phyloP scores from a whole-genome alignment of 64 coral and sea anemone genomes.

The Porites australiensis region DNA sequence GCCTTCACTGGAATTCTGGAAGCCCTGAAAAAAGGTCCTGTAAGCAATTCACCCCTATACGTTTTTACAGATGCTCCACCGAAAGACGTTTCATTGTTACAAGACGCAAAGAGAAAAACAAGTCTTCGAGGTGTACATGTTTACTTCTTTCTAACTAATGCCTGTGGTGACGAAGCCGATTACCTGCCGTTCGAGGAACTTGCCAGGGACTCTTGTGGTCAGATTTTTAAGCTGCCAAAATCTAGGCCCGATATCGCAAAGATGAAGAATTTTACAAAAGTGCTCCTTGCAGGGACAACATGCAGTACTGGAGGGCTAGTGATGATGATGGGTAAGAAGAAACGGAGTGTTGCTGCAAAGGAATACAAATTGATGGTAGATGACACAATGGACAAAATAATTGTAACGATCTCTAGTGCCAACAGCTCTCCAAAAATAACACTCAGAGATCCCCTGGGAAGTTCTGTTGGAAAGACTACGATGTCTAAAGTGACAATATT shows the following conservation, averaged over 20 bases:
- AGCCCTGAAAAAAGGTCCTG: slow-evolving; percentile 49
- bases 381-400: slow-evolving; percentile 57
- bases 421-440: slow-evolving; percentile 7
- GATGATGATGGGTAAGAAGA: background rate
- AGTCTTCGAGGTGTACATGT: background rate
- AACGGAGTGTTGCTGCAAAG: slow-evolving; percentile 2
- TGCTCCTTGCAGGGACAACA: background rate
- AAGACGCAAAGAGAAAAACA: background rate
- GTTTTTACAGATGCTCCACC: slow-evolving; percentile 88
- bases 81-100: slow-evolving; percentile 30
- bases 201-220: slow-evolving; percentile 69
- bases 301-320: background rate
- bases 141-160: slow-evolving; percentile 21
- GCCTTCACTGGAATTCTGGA: slow-evolving; percentile 71
- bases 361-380: slow-evolving; percentile 52
- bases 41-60: slow-evolving; percentile 71
- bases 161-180: background rate
- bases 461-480: slow-evolving; percentile 30
- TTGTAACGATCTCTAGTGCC: slow-evolving; percentile 68
- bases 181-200: slow-evolving; percentile 43
- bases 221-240: slow-evolving; percentile 45
- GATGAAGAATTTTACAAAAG: slow-evolving; percentile 32
- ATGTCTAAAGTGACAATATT: slow-evolving; percentile 58
- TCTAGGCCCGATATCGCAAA: slow-evolving; percentile 31
- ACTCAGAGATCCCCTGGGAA: slow-evolving; percentile 45